Percentiles rank a stretch among this genome's conserved stretches.
phyloP scores from a whole-genome alignment of 1,140 invertebrate species.

The Hycleus cichorii region DNA sequence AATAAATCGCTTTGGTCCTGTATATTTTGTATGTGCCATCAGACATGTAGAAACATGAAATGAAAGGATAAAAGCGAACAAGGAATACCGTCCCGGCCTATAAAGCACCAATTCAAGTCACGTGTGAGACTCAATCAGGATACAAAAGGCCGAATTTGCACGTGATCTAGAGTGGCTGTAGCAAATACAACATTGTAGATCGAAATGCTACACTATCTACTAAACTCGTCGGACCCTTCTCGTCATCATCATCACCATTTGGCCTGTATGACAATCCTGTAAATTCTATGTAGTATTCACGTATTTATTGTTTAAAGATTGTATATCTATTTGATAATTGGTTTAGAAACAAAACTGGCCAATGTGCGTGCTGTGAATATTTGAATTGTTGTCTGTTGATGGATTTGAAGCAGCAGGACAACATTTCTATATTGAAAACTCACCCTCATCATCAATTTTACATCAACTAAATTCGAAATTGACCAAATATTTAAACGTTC shows the following conservation, averaged over 20 bases:
- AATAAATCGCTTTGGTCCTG: no score
- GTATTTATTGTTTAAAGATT: slow-evolving; percentile 20
- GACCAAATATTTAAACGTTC: slow-evolving; percentile 27
- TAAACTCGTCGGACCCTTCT: no score
- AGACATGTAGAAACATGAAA: slow-evolving; percentile 1
- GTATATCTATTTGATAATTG: slow-evolving; percentile 20
- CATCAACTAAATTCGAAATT: slow-evolving; percentile 18
- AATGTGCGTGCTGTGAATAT: slow-evolving; percentile 7
- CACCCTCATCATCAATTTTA: neutral
- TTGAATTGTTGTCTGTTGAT: neutral
- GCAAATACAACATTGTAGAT: slow-evolving; percentile 17
- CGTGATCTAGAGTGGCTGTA: slow-evolving; percentile 31
- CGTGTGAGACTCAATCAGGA: slow-evolving; percentile 34
- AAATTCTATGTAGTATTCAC: slow-evolving; percentile 19
- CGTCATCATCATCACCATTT: slow-evolving; percentile 1
- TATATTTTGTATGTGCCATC: no score
- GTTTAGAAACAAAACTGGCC: slow-evolving; percentile 12
- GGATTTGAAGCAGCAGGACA: no score
- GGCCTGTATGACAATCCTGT: neutral
- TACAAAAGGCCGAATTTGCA: slow-evolving; percentile 35
- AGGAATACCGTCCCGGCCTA: neutral
- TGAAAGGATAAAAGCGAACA: slow-evolving; percentile 2
- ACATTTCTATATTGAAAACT: no score
- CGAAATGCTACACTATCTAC: slow-evolving; percentile 4
- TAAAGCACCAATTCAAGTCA: slow-evolving; percentile 29